Conservation (phyloP, 64 coral and sea anemone genomes). For the Exaiptasia diaphana region DNA sequence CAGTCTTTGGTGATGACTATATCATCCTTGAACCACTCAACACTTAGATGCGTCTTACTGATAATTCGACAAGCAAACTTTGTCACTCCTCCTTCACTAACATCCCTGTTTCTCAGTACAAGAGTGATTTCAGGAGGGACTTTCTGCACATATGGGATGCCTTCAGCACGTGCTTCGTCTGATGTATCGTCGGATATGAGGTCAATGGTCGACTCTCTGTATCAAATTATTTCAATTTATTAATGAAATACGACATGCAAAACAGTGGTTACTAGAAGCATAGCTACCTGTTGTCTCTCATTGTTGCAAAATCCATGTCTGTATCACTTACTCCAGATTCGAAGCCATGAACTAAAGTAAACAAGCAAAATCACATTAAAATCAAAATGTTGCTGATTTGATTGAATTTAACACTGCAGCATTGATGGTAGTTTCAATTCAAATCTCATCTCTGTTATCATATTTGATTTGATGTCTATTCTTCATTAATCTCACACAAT, state of each 20-base stretch:
- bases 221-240: not conserved
- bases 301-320: constrained; percentile 59
- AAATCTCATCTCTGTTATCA: too few relatives aligned
- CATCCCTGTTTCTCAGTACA: constrained; percentile 80
- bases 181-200: constrained; percentile 81
- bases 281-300: constrained; percentile 1
- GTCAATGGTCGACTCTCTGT: constrained; percentile 72
- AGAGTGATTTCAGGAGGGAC: constrained; percentile 83
- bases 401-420: too few relatives aligned
- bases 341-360: constrained; percentile 81
- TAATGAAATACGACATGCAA: not conserved
- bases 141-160: constrained; percentile 1
- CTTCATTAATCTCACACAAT: too few relatives aligned
- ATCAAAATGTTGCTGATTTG: too few relatives aligned
- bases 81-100: constrained; percentile 70
- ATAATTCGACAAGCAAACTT: constrained; percentile 94
- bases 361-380: not conserved
- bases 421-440: too few relatives aligned
- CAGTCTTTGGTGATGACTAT: constrained; percentile 51
- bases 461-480: too few relatives aligned
- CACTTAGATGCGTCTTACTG: constrained; percentile 50
- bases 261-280: not conserved
- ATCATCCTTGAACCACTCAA: constrained; percentile 94
- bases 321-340: constrained; percentile 76
- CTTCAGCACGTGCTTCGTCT: constrained; percentile 66